Base-by-base conservation (phyloP, 1,140 invertebrate species). In the Bombus polaris region DNA sequence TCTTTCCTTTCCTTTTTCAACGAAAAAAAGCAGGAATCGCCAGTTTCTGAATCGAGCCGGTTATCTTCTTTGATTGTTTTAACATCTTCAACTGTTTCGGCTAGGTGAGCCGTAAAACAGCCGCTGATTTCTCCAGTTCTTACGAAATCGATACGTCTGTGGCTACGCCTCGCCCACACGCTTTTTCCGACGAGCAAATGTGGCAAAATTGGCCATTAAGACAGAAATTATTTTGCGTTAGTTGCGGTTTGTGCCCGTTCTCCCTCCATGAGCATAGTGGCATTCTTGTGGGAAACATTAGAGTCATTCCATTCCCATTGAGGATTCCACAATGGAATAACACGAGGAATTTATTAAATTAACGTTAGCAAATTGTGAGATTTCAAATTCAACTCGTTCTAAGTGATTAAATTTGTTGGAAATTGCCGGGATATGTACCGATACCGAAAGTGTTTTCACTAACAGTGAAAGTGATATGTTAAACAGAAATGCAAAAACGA, bases 41-140 rank as follows among this genome's bases (percentile, higher is more conserved):
- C 42, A 53, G 75, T 90, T 89, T 86, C 83, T 73, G 83, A 78
- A 88, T 83, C 74, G 88, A 85, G 53, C 73, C 83, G 87, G 15
- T 92, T 94, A 94, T 94, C 93, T 88, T 47, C n/a, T 13, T 22
- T 88, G 86, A 93, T 94, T 94, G 93, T 94, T 92, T 89, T 70
- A 65, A 84, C 76, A 94, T 94, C 93, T 92, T 88, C 65, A 76
- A 91, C 90, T 88, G 88, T 90, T 70, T 84, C 83, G 83, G 81
- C 70, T 62, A 87, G 59, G 39, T 81, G 88, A 88, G 78, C 83
- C 88, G 86, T 92, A 85, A 88, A 85, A 87, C 62, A 44, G 47
- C 9, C 39, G 70, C 70, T 13, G 83, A 32, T 79, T 68, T 89
- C 53, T 76, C 28, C 62, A 39, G 53, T 53, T 81, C 59, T 84